Percentiles rank a stretch among this genome's conserved stretches.
Evolutionary conservation across 1,140 invertebrate species (phyloP).

Genomic region (Aphelenchoides avenae): DNA sequence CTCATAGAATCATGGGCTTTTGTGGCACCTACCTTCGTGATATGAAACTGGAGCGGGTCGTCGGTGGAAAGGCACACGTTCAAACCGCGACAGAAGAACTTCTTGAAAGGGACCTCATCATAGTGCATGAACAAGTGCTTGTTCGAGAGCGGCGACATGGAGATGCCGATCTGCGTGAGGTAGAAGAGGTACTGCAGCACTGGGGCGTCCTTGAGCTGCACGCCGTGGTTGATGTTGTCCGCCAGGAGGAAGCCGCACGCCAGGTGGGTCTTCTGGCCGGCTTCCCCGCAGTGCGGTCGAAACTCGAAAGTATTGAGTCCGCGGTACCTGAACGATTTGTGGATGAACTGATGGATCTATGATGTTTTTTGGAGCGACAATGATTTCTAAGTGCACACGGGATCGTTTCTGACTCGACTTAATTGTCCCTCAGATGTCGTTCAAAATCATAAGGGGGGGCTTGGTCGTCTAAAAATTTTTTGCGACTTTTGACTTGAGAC

Average conservation of each 20-base stretch:
- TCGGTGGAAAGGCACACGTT: constrained; percentile 92
- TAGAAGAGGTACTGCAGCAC: constrained; percentile 98
- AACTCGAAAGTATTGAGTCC: constrained; percentile 90
- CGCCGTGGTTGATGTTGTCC: constrained; percentile 97
- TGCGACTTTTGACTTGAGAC: no score
- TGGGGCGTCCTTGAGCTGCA: constrained; percentile 89
- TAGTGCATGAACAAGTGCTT: constrained; percentile 98
- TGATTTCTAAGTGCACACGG: no score
- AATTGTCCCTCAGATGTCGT: no score
- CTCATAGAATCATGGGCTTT: no score
- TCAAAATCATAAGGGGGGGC: no score
- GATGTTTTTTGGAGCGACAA: no score
- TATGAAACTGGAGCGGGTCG: constrained; percentile 97
- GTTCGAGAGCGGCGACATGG: constrained; percentile 95
- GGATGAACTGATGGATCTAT: no score
- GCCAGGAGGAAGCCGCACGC: constrained; percentile 83
- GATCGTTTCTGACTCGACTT: no score
- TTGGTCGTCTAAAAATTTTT: no score
- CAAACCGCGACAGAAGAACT: constrained; percentile 89
- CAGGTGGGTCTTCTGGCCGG: constrained; percentile 69
- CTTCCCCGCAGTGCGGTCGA: constrained; percentile 96
- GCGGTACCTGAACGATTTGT: no score
- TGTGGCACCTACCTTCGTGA: constrained; percentile 98
- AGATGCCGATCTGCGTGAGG: constrained; percentile 92
- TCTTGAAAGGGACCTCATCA: constrained; percentile 92